Conservation (phyloP, 2,888 invertebrate species). For the Torymus auratus region DNA sequence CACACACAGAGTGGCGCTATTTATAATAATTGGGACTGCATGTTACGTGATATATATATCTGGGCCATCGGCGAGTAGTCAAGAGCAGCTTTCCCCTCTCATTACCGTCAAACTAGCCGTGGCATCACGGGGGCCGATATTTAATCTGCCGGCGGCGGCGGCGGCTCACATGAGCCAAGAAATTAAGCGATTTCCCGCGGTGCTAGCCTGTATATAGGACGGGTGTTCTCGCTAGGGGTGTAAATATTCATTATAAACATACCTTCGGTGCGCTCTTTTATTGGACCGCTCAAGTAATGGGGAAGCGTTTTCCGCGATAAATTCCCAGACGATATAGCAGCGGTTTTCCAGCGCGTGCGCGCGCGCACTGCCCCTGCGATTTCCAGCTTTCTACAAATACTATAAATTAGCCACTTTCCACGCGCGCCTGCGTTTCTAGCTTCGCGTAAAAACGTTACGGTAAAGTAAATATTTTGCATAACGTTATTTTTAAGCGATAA, state of each 20-base stretch:
- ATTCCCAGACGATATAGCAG: no score
- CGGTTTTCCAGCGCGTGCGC: no score
- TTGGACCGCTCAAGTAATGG: not conserved
- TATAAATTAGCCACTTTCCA: not conserved
- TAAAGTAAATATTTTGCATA: slow-evolving; percentile 1
- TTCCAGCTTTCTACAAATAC: not conserved
- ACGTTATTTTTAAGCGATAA: no score
- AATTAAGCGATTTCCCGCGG: slow-evolving; percentile 72
- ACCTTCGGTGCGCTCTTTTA: not conserved
- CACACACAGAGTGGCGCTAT: no score
- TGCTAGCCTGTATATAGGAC: not conserved
- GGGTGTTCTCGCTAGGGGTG: not conserved
- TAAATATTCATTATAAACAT: not conserved
- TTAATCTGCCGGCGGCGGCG: slow-evolving; percentile 68
- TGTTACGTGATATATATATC: no score
- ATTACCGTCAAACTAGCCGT: slow-evolving; percentile 68
- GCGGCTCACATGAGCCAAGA: slow-evolving; percentile 69
- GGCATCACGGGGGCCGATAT: slow-evolving; percentile 56
- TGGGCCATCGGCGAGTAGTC: no score
- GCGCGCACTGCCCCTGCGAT: no score
- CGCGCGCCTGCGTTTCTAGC: not conserved
- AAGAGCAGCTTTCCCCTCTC: slow-evolving; percentile 58
- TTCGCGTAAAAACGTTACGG: not conserved
- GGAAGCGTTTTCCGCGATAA: not conserved
- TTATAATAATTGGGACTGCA: no score